A percentile compares a stretch with the other conserved stretches of the same genome.
Conservation (phyloP, 2,888 invertebrate species). For the Melieria omissa region DNA sequence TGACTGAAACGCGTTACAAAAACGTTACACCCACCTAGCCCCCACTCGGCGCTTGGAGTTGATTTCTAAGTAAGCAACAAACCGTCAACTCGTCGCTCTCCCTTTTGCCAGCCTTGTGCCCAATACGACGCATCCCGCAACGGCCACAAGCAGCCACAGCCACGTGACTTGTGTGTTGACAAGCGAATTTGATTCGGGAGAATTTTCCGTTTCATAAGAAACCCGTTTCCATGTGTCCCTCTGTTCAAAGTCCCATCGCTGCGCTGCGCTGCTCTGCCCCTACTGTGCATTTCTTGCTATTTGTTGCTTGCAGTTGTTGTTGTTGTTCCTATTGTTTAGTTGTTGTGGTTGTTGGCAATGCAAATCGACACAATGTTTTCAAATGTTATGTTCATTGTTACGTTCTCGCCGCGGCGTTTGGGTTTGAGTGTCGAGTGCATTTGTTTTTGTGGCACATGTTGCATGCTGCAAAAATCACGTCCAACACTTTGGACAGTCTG, state of each 20-base stretch:
- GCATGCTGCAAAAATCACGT: no score
- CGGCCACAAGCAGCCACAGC: neutral
- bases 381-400: no score
- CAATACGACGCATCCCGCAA: neutral
- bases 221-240: no score
- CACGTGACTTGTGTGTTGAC: conserved; percentile 21
- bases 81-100: neutral
- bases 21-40: neutral
- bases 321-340: neutral
- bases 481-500: no score
- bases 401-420: no score
- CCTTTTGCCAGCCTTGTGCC: neutral
- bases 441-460: no score
- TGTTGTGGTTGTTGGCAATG: neutral
- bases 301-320: neutral
- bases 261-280: neutral
- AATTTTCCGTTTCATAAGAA: conserved; percentile 20
- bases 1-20: conserved; percentile 15
- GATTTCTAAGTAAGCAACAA: no score
- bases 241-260: no score
- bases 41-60: neutral
- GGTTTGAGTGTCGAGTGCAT: no score
- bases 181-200: conserved; percentile 11
- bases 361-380: neutral
- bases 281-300: neutral